Evolutionary conservation across 2,797 vertebrate genomes (phyloP).

Genomic region (Enteromius fasciolatus): DNA sequence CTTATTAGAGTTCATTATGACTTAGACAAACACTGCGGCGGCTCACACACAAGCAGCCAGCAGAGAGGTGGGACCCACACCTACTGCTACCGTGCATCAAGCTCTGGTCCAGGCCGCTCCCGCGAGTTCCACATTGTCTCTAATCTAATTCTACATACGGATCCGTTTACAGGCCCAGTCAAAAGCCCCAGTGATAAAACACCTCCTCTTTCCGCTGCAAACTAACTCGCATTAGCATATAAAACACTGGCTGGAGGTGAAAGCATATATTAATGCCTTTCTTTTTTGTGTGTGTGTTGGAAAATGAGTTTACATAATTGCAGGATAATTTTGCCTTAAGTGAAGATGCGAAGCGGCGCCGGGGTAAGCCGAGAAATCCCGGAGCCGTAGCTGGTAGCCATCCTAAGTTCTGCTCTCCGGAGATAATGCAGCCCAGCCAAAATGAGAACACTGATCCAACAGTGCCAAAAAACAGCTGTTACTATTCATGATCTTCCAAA

Average conservation of each 20-base stretch:
- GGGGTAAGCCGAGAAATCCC: slow-evolving; percentile 76
- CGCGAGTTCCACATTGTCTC: slow-evolving; percentile 73
- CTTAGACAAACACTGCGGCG: slow-evolving; percentile 75
- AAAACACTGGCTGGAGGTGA: slow-evolving; percentile 80
- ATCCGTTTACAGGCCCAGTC: slow-evolving; percentile 80
- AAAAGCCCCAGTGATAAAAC: slow-evolving; percentile 82
- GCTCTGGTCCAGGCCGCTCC: slow-evolving; percentile 72
- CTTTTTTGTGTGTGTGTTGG: slow-evolving; percentile 70
- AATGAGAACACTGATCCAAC: slow-evolving; percentile 55
- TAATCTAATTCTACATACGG: slow-evolving; percentile 84
- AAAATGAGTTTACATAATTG: slow-evolving; percentile 81
- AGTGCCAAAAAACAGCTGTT: slow-evolving; percentile 65
- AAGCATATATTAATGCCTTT: slow-evolving; percentile 82
- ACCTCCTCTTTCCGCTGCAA: slow-evolving; percentile 77
- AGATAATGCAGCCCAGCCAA: slow-evolving; percentile 74
- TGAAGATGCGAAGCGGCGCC: slow-evolving; percentile 69
- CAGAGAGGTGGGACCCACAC: slow-evolving; percentile 33
- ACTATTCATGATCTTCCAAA: slow-evolving; percentile 71
- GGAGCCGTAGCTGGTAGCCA: slow-evolving; percentile 75
- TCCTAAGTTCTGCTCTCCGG: slow-evolving; percentile 69
- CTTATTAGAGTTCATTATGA: slow-evolving; percentile 80
- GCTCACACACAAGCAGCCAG: slow-evolving; percentile 67
- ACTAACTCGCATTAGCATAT: slow-evolving; percentile 82
- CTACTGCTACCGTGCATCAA: slow-evolving; percentile 32
- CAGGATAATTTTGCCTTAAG: slow-evolving; percentile 59